These are phyloP conservation scores for Ceratitis capitata DNA, from an alignment of 1,140 invertebrate genomes.

Conservation along the genomic window DNA sequence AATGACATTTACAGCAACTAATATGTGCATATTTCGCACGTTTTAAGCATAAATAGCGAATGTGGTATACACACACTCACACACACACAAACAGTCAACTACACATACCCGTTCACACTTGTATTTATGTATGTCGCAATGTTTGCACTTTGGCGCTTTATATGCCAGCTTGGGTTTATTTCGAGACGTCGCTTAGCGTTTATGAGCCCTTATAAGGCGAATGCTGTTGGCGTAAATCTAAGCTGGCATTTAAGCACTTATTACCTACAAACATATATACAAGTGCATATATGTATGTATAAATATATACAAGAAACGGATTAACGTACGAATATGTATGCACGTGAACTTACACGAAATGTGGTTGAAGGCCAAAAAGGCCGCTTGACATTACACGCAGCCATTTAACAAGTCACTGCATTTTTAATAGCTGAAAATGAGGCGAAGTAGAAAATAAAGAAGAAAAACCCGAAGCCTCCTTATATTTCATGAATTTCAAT, in stretches of 20 bases:
- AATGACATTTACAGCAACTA: conserved; percentile 16
- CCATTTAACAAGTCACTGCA: not conserved
- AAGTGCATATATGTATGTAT: not conserved
- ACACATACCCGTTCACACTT: no score
- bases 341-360: not conserved
- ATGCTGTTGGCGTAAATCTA: not conserved
- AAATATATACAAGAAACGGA: not conserved
- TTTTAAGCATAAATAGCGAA: conserved; percentile 6
- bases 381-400: not conserved
- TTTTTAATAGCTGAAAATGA: conserved; percentile 12
- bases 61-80: no score
- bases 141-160: not conserved
- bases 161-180: not conserved
- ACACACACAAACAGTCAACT: no score
- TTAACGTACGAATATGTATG: not conserved
- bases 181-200: not conserved
- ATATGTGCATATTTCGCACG: not conserved
- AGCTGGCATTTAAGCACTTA: conserved; percentile 1
- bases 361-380: conserved; percentile 2
- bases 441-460: no score
- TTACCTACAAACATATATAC: not conserved
- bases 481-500: no score
- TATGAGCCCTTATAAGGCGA: not conserved
- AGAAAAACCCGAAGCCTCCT: not conserved
- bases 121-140: not conserved